Evolutionary conservation across 2,797 vertebrate species (phyloP).

Genomic region (Syndactyla subalaris): DNA sequence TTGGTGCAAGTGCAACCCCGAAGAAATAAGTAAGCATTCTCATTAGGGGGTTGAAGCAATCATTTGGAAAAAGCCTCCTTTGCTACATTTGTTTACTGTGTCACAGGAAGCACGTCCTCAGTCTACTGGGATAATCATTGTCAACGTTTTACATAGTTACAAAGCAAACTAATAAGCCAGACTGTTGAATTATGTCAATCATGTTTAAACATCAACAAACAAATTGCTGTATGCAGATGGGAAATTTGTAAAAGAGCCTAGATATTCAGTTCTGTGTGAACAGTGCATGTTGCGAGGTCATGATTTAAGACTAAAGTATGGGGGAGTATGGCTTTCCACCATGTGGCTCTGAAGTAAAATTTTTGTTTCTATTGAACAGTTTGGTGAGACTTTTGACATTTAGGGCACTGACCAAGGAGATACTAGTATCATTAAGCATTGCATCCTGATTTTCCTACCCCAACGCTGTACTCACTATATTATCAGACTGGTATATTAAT

Average conservation of each 20-base stretch:
- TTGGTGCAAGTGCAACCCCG: not conserved
- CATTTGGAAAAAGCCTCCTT: slow-evolving; percentile 39
- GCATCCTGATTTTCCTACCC: not conserved
- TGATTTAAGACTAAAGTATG: not conserved
- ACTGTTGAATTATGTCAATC: slow-evolving; percentile 61
- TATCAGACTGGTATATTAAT: not conserved
- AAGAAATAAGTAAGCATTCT: slow-evolving; percentile 50
- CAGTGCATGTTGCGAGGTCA: not conserved
- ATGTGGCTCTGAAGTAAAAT: not conserved
- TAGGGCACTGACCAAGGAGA: not conserved
- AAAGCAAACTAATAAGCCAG: slow-evolving; percentile 60
- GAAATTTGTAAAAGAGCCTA: slow-evolving; percentile 20
- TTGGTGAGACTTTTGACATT: slow-evolving; percentile 1
- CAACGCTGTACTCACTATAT: accelerated
- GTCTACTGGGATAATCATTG: slow-evolving; percentile 51
- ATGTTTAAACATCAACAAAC: slow-evolving; percentile 55
- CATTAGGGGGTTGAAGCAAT: slow-evolving; percentile 51
- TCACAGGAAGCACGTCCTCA: slow-evolving; percentile 40
- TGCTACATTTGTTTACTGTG: slow-evolving; percentile 33
- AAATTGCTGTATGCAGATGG: slow-evolving; percentile 35
- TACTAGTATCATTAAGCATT: not conserved
- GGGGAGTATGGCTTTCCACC: not conserved
- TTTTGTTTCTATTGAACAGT: not conserved
- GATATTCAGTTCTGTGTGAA: not conserved
- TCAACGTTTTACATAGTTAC: slow-evolving; percentile 35